Conservation (phyloP, 2,113 vertebrate species). For the Bothrops jararaca region DNA sequence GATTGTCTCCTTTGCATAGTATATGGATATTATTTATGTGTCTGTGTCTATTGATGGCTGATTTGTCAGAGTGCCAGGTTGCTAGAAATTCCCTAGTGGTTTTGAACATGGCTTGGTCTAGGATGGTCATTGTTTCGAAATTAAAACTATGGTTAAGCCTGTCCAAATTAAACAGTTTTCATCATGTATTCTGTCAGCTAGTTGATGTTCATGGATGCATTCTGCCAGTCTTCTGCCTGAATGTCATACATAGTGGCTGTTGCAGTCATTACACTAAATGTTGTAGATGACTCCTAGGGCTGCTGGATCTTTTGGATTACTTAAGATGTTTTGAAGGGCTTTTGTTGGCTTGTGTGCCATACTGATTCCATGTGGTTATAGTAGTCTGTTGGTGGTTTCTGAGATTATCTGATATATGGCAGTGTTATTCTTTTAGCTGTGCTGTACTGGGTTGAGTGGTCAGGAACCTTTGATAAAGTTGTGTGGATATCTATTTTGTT, state of each 20-base stretch:
- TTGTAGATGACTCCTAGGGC: background rate
- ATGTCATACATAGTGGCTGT: background rate
- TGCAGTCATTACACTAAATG: background rate
- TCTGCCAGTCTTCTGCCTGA: background rate
- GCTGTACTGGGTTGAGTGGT: no score
- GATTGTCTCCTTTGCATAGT: background rate
- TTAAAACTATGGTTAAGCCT: background rate
- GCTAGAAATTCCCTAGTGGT: background rate
- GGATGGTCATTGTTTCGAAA: background rate
- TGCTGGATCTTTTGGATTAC: no score
- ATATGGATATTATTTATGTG: background rate
- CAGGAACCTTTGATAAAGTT: no score
- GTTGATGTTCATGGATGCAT: background rate
- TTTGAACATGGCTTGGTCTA: background rate
- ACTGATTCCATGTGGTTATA: no score
- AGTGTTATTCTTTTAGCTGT: no score
- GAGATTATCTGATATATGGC: no score
- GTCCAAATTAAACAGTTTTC: background rate
- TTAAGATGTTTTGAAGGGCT: no score
- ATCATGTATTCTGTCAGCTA: background rate
- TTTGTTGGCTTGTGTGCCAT: no score
- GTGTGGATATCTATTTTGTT: no score
- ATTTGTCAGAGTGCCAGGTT: no score
- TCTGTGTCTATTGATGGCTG: background rate
- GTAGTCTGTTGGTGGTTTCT: no score